Conservation (phyloP, 2,888 invertebrate species). For the Aquatica leii region DNA sequence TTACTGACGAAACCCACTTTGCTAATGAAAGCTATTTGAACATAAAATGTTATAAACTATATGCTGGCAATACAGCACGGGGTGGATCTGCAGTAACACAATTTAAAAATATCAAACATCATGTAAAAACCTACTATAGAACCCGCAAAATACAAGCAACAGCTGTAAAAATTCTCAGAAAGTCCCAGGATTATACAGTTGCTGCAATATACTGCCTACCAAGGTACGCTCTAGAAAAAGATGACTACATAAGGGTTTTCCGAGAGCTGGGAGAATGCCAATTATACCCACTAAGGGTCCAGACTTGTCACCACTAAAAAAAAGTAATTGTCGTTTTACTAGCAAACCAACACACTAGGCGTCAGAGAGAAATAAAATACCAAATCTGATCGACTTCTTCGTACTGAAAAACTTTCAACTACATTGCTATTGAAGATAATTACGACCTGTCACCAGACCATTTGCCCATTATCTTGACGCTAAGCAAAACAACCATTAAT, state of each 20-base stretch:
- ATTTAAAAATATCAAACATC: conserved; percentile 18
- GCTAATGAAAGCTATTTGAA: neutral
- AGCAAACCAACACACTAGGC: conserved; percentile 21
- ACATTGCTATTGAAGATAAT: conserved; percentile 19
- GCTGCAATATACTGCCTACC: conserved; percentile 30
- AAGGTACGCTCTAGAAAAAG: conserved; percentile 11
- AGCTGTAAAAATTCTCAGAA: conserved; percentile 16
- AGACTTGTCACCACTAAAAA: conserved; percentile 20
- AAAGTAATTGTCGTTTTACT: conserved; percentile 15
- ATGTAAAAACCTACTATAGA: conserved; percentile 16
- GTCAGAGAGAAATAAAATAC: conserved; percentile 17
- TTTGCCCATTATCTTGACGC: conserved; percentile 8
- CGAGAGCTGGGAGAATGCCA: conserved; percentile 34
- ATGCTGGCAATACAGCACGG: conserved; percentile 15
- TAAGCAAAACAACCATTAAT: conserved; percentile 21
- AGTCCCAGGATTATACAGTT: conserved; percentile 22
- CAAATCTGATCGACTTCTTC: conserved; percentile 7
- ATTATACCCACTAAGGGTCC: neutral
- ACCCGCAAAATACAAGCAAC: conserved; percentile 14
- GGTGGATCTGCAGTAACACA: conserved; percentile 27
- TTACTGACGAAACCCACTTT: neutral
- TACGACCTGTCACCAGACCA: too few species aligned
- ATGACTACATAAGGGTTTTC: conserved; percentile 21
- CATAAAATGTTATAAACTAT: neutral
- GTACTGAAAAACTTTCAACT: conserved; percentile 13